These are phyloP conservation scores for Nymphalis polychloros DNA, from an alignment of 2,888 invertebrate species.

Conservation along the genomic window DNA sequence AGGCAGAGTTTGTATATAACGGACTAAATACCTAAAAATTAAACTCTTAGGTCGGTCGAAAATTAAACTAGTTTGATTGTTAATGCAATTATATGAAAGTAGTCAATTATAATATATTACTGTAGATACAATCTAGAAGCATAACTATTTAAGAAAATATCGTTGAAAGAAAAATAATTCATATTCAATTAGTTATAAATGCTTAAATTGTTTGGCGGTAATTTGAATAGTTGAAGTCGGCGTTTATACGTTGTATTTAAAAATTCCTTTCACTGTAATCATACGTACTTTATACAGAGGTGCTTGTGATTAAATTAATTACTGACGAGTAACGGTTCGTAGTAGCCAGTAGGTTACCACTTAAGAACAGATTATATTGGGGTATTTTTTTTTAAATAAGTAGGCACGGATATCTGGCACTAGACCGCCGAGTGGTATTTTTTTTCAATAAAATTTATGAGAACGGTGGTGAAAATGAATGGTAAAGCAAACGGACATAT, in stretches of 20 bases:
- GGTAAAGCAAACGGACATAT: too few relatives aligned
- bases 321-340: slow-evolving; percentile 21
- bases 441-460: too few relatives aligned
- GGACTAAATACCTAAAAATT: too few relatives aligned
- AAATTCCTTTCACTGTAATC: slow-evolving; percentile 36
- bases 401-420: too few relatives aligned
- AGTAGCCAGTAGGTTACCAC: neutral
- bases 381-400: too few relatives aligned
- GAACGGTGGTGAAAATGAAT: too few relatives aligned
- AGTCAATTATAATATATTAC: neutral
- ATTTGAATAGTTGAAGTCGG: slow-evolving; percentile 15
- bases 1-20: neutral
- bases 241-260: slow-evolving; percentile 10
- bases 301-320: slow-evolving; percentile 29
- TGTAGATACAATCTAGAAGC: neutral
- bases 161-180: slow-evolving; percentile 4
- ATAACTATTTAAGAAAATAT: neutral
- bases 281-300: slow-evolving; percentile 32
- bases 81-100: slow-evolving; percentile 1
- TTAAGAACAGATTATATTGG: neutral
- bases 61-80: neutral
- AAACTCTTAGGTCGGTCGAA: neutral
- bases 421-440: too few relatives aligned
- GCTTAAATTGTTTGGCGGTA: slow-evolving; percentile 15
- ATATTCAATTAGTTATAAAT: slow-evolving; percentile 3